These are phyloP conservation scores for Callosobruchus maculatus DNA, from an alignment of 2,888 invertebrate species.

Conservation along the genomic window DNA sequence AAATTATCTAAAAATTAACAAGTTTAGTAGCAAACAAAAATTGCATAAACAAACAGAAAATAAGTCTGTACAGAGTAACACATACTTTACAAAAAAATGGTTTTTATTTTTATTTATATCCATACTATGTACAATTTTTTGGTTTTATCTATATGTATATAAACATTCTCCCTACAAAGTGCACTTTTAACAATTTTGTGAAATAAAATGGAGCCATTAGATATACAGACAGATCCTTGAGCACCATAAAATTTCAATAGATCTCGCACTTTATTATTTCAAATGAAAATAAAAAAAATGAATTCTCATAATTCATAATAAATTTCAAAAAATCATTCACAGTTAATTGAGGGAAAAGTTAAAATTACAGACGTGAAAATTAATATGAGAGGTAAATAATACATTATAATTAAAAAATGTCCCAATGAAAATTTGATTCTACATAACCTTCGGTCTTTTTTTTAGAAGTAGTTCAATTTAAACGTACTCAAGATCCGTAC, in stretches of 20 bases:
- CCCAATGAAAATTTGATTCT: too few species aligned
- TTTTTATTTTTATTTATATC: constrained; percentile 18
- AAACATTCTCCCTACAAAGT: constrained; percentile 30
- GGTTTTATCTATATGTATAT: constrained; percentile 27
- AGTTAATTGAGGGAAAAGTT: too few species aligned
- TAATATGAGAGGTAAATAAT: too few species aligned
- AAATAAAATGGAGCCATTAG: constrained; percentile 11
- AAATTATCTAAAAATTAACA: background rate
- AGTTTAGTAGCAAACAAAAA: constrained; percentile 4
- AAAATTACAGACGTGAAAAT: too few species aligned
- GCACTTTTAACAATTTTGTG: constrained; percentile 33
- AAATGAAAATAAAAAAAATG: too few species aligned
- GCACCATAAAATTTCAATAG: background rate
- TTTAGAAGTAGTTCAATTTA: background rate
- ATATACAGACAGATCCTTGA: background rate
- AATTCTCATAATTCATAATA: too few species aligned
- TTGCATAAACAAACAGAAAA: constrained; percentile 13
- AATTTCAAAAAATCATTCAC: too few species aligned
- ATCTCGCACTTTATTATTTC: too few species aligned
- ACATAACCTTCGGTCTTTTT: background rate
- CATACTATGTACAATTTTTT: constrained; percentile 32
- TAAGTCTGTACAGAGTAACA: constrained; percentile 18
- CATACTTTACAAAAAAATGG: constrained; percentile 29
- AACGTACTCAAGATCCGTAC: background rate
- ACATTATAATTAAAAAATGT: too few species aligned